Base-by-base conservation (phyloP, 2,888 invertebrate genomes). In the Adelphocoris suturalis region DNA sequence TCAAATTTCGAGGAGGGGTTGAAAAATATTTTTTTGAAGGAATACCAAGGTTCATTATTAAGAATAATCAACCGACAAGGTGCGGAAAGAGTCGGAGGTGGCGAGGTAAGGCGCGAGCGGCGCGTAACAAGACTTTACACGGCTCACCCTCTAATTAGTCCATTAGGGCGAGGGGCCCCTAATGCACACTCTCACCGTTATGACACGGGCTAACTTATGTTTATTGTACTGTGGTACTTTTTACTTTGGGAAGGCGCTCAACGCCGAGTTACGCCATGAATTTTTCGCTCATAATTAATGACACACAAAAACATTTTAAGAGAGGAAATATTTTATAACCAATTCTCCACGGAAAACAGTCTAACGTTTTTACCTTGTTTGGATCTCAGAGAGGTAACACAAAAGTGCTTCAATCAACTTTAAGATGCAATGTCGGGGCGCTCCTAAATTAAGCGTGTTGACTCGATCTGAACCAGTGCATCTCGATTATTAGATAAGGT, bases 151-250 rank as follows among this genome's bases (percentile, higher is more conserved):
- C 68, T 19, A 68, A 68, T 68, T 68, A 68, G 68, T 68, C 68
- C 68, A 68, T 68, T 68, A 68, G 11, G 68, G 68, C 23, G 23
- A 23, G 68, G 23, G 23, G 68, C 68, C 68, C 23, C 68, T 68
- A 68, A 68, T 68, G 68, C 68, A 68, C 68, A 68, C 68, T 68
- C 68, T 68, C 68, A 68, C 68, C 68, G 27, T 68, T 68, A 68
- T 23, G 68, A 23, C 68, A 68, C 19, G 68, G 11, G 68, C 68
- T 68, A 68, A 68, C 68, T 68, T 68, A 68, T 68, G 68, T 68
- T 68, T 68, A 68, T 68, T 68, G 68, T 68, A 68, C 68, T 68
- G 68, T 68, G 68, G 68, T 27, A 68, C 68, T 52, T 68, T 68
- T 68, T 68, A 68, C 68, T 68, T 68, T 5, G 68, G 27, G 13